These are phyloP conservation scores for Phrixothrix hirtus DNA, from an alignment of 2,888 invertebrate species.

Conservation along the genomic window DNA sequence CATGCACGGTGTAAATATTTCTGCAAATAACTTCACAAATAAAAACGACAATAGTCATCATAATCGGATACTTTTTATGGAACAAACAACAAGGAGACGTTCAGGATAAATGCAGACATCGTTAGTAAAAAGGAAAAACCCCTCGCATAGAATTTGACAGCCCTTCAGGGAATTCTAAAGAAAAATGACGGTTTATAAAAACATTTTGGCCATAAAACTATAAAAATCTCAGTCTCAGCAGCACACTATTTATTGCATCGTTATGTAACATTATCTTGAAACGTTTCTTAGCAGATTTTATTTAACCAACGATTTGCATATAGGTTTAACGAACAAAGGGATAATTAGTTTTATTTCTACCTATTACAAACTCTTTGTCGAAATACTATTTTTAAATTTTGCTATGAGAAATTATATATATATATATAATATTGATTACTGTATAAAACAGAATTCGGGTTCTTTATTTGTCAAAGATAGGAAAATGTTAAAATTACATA, in stretches of 20 bases:
- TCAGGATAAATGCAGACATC: constrained; percentile 41
- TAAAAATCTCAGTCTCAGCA: constrained; percentile 42
- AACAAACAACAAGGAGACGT: constrained; percentile 29
- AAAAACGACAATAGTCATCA: constrained; percentile 14
- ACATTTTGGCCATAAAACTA: constrained; percentile 56
- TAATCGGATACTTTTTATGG: constrained; percentile 24
- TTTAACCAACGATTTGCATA: too few species aligned
- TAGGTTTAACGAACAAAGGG: too few species aligned
- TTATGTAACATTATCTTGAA: not conserved
- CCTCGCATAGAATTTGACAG: constrained; percentile 49
- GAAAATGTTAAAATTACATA: too few species aligned
- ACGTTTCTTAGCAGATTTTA: too few species aligned
- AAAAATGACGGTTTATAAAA: constrained; percentile 56
- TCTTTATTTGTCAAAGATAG: too few species aligned
- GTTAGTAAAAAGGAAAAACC: constrained; percentile 37
- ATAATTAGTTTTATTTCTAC: too few species aligned
- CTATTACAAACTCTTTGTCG: too few species aligned
- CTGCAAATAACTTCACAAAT: constrained; percentile 4
- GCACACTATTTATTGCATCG: not conserved
- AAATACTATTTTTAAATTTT: too few species aligned
- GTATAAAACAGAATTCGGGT: too few species aligned
- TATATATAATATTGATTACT: too few species aligned
- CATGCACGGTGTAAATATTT: constrained; percentile 1
- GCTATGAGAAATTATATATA: too few species aligned
- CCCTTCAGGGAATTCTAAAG: constrained; percentile 49